A percentile compares a stretch with the other conserved stretches of the same genome.
phyloP scores from a whole-genome alignment of 2,888 invertebrate genomes.

The Lamproptera curius region DNA sequence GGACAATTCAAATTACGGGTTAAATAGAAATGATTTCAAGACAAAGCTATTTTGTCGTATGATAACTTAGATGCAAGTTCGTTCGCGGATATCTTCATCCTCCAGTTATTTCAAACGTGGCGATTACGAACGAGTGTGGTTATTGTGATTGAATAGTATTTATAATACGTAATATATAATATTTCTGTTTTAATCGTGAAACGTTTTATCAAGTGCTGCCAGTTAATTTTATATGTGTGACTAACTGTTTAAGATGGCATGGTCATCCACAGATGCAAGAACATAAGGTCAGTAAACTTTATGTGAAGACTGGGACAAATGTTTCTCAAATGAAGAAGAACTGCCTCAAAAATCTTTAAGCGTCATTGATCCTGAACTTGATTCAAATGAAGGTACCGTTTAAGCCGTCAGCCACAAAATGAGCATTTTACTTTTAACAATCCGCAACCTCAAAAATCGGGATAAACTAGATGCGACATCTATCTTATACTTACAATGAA shows the following conservation, averaged over 20 bases:
- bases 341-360: no score
- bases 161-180: no score
- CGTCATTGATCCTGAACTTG: no score
- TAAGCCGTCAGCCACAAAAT: no score
- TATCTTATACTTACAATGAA: no score
- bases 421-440: no score
- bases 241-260: not conserved
- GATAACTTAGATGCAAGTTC: no score
- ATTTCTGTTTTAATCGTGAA: slow-evolving; percentile 15
- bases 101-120: slow-evolving; percentile 14
- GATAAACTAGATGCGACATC: no score
- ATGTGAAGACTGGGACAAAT: not conserved
- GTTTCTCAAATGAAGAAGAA: no score
- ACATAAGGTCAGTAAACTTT: not conserved
- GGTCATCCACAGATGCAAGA: not conserved
- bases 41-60: slow-evolving; percentile 16
- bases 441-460: no score
- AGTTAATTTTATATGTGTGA: slow-evolving; percentile 15
- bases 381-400: no score
- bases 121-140: slow-evolving; percentile 8
- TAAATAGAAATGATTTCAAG: slow-evolving; percentile 15
- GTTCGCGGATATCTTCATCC: slow-evolving; percentile 17
- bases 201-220: slow-evolving; percentile 13
- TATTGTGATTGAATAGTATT: slow-evolving; percentile 14
- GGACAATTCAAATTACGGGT: slow-evolving; percentile 10